A percentile compares a stretch with the other conserved stretches of the same genome.
phyloP scores from a whole-genome alignment of 1,140 invertebrate genomes.

The Tetraneura akinire region DNA sequence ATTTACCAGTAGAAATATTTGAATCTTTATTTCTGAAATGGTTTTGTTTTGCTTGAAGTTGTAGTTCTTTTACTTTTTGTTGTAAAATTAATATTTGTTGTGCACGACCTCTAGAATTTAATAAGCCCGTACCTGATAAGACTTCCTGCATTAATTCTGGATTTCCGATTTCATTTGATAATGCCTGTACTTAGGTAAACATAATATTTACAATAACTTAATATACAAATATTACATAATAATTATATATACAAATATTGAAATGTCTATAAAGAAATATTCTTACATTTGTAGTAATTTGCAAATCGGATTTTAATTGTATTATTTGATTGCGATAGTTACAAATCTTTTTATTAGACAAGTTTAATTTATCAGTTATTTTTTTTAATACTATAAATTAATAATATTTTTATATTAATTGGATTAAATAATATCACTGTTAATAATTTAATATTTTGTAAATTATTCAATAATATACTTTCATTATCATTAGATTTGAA shows the following conservation, averaged over 20 bases:
- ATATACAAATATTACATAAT: not conserved
- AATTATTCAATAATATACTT: not conserved
- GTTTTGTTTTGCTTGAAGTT: constrained; percentile 17
- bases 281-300: constrained; percentile 23
- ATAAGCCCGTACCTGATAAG: not conserved
- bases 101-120: constrained; percentile 25
- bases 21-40: not conserved
- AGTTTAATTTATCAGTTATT: not conserved
- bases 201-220: not conserved
- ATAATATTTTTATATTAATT: not conserved
- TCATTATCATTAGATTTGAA: not conserved
- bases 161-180: constrained; percentile 27
- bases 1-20: not conserved
- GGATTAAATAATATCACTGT: too few species aligned
- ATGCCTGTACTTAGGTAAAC: not conserved
- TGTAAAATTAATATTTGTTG: constrained; percentile 31
- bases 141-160: not conserved
- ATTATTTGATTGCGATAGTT: constrained; percentile 24
- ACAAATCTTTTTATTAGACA: constrained; percentile 15
- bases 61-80: not conserved
- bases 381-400: not conserved
- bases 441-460: constrained; percentile 8
- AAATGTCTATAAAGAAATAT: not conserved
- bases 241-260: not conserved
- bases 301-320: constrained; percentile 35